Evolutionary conservation across 1,140 invertebrate genomes (phyloP).

Genomic region (Oedothorax gibbosus): DNA sequence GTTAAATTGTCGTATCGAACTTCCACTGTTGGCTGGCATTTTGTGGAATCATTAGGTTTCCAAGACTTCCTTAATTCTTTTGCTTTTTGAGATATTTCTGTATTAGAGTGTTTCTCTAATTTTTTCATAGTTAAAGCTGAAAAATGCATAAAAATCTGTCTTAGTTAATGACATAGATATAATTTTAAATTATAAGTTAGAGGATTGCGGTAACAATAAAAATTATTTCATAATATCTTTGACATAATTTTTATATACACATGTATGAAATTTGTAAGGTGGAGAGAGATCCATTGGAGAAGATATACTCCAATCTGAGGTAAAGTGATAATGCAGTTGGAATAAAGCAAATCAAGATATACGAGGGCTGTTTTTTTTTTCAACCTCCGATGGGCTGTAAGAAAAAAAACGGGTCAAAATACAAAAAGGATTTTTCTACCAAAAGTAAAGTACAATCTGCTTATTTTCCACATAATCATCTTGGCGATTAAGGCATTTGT

Average conservation of each 20-base stretch:
- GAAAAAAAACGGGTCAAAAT: no score
- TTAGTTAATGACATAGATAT: background rate
- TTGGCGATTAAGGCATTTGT: no score
- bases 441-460: no score
- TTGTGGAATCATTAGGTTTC: background rate
- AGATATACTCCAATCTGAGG: no score
- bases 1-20: constrained; percentile 55
- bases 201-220: background rate
- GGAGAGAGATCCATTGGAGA: background rate
- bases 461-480: no score
- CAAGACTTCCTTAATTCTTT: constrained; percentile 22
- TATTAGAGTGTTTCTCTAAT: constrained; percentile 9
- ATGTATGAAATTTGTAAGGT: background rate
- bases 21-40: constrained; percentile 40
- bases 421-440: no score
- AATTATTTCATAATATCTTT: background rate
- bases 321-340: no score
- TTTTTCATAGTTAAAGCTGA: constrained; percentile 13
- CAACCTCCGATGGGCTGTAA: no score
- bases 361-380: no score
- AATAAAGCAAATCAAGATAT: no score
- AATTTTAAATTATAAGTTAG: background rate
- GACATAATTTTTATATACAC: background rate
- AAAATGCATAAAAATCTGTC: constrained; percentile 2
- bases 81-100: constrained; percentile 11